These are phyloP conservation scores for Heliconius congener DNA, from an alignment of 1,140 invertebrate genomes.

Conservation along the genomic window DNA sequence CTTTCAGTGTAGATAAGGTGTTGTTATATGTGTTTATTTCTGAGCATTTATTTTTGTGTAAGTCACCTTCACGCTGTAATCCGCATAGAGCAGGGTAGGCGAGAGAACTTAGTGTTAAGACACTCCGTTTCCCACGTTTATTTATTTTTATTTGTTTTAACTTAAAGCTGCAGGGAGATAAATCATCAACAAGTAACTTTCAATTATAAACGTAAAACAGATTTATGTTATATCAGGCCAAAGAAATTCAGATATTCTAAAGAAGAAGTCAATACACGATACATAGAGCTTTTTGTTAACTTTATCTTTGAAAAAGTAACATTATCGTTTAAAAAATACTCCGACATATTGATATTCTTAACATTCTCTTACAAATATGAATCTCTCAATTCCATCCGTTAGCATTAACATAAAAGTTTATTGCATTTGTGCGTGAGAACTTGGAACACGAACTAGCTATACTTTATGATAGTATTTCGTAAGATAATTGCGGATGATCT, in stretches of 20 bases:
- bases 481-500: slow-evolving; percentile 1
- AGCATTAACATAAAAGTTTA: slow-evolving; percentile 38
- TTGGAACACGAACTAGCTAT: slow-evolving; percentile 24
- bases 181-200: no score
- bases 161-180: no score
- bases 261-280: neutral
- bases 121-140: no score
- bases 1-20: neutral
- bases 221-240: no score
- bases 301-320: neutral
- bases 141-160: no score
- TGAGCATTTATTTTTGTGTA: no score
- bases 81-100: no score
- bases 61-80: no score
- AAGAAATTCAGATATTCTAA: neutral
- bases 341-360: neutral
- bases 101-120: no score
- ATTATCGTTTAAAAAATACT: neutral
- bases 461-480: slow-evolving; percentile 26
- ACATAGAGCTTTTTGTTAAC: neutral
- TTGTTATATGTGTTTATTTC: no score
- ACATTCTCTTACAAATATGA: slow-evolving; percentile 4
- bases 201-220: no score
- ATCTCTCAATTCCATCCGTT: slow-evolving; percentile 22
- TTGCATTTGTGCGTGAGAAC: slow-evolving; percentile 37